A percentile compares a stretch with the other conserved stretches of the same genome.
Conservation (phyloP, 2,888 invertebrate species). For the Drosophila sordidula region DNA sequence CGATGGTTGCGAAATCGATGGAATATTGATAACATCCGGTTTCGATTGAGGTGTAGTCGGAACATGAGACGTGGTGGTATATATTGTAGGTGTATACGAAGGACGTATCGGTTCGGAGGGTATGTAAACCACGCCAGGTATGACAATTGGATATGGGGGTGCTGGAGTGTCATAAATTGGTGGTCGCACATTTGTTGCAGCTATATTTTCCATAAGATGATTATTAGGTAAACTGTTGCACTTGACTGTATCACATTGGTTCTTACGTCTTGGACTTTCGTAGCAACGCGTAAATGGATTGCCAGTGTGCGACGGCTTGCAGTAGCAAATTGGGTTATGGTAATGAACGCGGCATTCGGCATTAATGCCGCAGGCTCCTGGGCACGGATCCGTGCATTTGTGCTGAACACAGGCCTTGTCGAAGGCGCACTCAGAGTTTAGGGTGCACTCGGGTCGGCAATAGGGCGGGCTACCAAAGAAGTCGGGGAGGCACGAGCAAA, state of each 20-base stretch:
- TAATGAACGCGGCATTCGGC: conserved; percentile 88
- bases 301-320: conserved; percentile 87
- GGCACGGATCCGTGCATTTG: conserved; percentile 89
- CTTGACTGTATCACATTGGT: background rate
- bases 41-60: conserved; percentile 5
- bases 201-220: conserved; percentile 19
- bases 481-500: conserved; percentile 89
- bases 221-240: conserved; percentile 17
- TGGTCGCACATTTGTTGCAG: conserved; percentile 76
- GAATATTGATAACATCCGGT: conserved; percentile 50
- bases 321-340: conserved; percentile 89
- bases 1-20: conserved; percentile 45
- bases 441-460: conserved; percentile 91
- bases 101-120: conserved; percentile 82
- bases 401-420: conserved; percentile 88
- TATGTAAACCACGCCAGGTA: conserved; percentile 87
- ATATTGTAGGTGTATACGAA: conserved; percentile 28
- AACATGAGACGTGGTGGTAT: conserved; percentile 3
- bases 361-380: conserved; percentile 87
- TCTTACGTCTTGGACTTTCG: conserved; percentile 77
- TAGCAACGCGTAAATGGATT: conserved; percentile 88
- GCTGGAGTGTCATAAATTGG: conserved; percentile 89
- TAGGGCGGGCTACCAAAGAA: conserved; percentile 91
- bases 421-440: conserved; percentile 88
- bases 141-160: conserved; percentile 86